Conservation (phyloP, 2,888 invertebrate species). For the Parapristionchus giblindavisi region DNA sequence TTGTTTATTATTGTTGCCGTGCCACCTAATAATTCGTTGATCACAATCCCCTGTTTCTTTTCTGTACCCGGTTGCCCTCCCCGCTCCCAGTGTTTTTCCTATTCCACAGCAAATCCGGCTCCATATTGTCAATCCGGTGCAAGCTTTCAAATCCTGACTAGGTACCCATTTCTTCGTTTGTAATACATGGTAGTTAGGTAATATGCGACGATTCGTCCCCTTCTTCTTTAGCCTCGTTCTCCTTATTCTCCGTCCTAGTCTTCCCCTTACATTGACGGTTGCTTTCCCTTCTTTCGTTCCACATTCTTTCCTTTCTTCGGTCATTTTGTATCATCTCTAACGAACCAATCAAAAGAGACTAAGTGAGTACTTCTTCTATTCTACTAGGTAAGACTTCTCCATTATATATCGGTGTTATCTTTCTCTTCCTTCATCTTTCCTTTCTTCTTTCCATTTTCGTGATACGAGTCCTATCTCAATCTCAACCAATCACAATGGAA, state of each 20-base stretch:
- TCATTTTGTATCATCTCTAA: no score
- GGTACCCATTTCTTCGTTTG: conserved; percentile 32
- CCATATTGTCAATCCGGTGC: conserved; percentile 21
- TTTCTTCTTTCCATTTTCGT: no score
- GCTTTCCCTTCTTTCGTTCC: neutral
- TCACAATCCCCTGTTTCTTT: conserved; percentile 26
- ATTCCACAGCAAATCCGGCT: conserved; percentile 2
- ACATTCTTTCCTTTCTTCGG: neutral
- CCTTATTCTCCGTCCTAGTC: neutral
- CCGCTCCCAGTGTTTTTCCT: conserved; percentile 5
- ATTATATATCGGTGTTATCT: no score
- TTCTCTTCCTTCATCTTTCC: no score
- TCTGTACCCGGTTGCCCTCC: conserved; percentile 5
- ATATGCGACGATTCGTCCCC: conserved; percentile 32
- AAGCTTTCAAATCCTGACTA: neutral
- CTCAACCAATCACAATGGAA: no score
- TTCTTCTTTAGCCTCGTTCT: neutral
- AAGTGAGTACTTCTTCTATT: no score
- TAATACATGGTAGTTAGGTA: conserved; percentile 38
- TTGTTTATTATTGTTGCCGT: neutral
- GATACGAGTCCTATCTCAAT: no score
- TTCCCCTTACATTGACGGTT: neutral
- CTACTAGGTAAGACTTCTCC: conserved; percentile 30
- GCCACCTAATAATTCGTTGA: conserved; percentile 26
- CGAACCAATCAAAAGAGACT: no score